Conservation (phyloP, 2,797 vertebrate species). For the Phoebastria nigripes region DNA sequence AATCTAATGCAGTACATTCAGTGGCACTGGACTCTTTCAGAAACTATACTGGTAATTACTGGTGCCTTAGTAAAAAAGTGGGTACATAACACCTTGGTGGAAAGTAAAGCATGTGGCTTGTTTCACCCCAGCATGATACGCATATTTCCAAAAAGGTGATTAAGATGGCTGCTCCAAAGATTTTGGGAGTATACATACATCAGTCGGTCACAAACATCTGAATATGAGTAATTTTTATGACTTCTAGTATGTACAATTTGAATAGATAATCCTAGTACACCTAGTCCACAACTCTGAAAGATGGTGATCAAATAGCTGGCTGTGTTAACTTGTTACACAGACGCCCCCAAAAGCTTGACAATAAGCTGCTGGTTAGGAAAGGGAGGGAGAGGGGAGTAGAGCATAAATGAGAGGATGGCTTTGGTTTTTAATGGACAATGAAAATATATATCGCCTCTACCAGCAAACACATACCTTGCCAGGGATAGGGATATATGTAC, state of each 20-base stretch:
- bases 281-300: background rate
- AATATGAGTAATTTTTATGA: constrained; percentile 16
- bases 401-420: background rate
- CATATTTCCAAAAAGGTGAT: background rate
- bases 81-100: constrained; percentile 47
- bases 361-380: constrained; percentile 55
- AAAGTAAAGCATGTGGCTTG: constrained; percentile 13
- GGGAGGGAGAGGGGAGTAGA: background rate
- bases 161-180: constrained; percentile 69
- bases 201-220: background rate
- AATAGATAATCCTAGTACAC: constrained; percentile 33
- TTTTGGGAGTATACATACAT: constrained; percentile 24
- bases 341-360: background rate
- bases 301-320: background rate
- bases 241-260: constrained; percentile 43
- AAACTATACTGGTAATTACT: constrained; percentile 43
- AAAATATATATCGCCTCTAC: constrained; percentile 66
- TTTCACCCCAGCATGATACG: constrained; percentile 9
- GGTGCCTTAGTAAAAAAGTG: constrained; percentile 71
- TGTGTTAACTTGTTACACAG: background rate
- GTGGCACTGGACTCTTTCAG: constrained; percentile 30
- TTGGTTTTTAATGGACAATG: constrained; percentile 54
- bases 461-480: constrained; percentile 73
- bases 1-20: constrained; percentile 28
- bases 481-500: constrained; percentile 67